Percentiles rank a stretch among this genome's conserved stretches.
Evolutionary conservation across 2,888 invertebrate genomes (phyloP).

Genomic region (Stenolophus ochropezus): DNA sequence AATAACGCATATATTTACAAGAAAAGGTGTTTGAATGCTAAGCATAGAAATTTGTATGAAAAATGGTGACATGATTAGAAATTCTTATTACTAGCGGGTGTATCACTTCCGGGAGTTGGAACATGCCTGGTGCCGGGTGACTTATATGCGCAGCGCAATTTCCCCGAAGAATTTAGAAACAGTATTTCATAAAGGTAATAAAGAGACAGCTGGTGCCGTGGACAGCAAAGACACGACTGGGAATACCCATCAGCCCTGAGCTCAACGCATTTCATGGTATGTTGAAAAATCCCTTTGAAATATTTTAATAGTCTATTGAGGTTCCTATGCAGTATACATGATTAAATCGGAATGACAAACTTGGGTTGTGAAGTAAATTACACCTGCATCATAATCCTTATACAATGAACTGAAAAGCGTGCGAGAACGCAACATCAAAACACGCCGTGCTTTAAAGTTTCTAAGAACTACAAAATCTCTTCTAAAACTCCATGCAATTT

Average conservation of each 20-base stretch:
- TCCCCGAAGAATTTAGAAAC: constrained; percentile 46
- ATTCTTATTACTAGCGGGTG: not conserved
- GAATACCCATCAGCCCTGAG: not conserved
- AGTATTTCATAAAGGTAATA: constrained; percentile 51
- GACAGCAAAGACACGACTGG: not conserved
- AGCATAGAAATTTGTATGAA: not conserved
- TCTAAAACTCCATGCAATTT: too few relatives aligned
- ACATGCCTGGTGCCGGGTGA: not conserved
- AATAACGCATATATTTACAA: not conserved
- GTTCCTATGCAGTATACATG: too few relatives aligned
- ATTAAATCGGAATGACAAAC: too few relatives aligned
- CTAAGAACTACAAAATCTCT: too few relatives aligned
- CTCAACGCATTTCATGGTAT: too few relatives aligned
- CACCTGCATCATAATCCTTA: too few relatives aligned
- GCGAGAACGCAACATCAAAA: too few relatives aligned
- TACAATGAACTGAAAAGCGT: too few relatives aligned
- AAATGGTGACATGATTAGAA: constrained; percentile 17
- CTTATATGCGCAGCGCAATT: constrained; percentile 39
- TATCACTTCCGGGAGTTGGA: not conserved
- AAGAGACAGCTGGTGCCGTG: constrained; percentile 5
- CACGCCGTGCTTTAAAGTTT: too few relatives aligned
- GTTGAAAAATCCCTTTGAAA: too few relatives aligned
- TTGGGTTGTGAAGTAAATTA: too few relatives aligned
- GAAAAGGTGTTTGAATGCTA: not conserved
- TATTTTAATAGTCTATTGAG: too few relatives aligned